Conservation (phyloP, 2,888 invertebrate genomes). For the Dasypogon diadema region DNA sequence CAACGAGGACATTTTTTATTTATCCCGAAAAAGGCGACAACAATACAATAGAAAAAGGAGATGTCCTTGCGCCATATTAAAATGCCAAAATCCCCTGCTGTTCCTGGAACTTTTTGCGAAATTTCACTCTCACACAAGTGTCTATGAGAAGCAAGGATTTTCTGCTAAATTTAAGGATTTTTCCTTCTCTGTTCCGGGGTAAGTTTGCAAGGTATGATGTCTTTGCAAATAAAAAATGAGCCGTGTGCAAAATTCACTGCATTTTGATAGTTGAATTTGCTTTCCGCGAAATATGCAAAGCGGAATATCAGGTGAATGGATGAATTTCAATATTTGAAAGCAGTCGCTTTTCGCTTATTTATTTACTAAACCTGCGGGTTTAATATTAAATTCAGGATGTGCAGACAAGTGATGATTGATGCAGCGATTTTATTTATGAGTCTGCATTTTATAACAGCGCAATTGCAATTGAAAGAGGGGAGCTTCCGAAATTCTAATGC, state of each 20-base stretch:
- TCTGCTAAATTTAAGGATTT: conserved; percentile 9
- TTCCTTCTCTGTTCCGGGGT: not conserved
- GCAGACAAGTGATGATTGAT: conserved; percentile 37
- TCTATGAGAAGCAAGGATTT: conserved; percentile 2
- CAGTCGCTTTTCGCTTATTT: conserved; percentile 1
- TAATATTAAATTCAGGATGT: conserved; percentile 37
- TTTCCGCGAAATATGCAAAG: conserved; percentile 24
- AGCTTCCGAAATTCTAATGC: too few relatives aligned
- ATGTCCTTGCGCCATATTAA: not conserved
- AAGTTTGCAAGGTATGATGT: conserved; percentile 7
- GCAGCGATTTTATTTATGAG: conserved; percentile 19
- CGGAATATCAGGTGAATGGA: conserved; percentile 14
- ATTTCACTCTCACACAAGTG: not conserved
- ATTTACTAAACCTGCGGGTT: conserved; percentile 25
- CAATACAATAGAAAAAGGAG: conserved; percentile 2
- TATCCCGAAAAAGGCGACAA: conserved; percentile 7
- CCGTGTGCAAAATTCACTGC: conserved; percentile 22
- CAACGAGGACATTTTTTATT: conserved; percentile 39
- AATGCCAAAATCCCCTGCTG: conserved; percentile 2
- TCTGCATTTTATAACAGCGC: not conserved
- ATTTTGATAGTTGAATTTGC: conserved; percentile 1
- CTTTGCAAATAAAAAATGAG: conserved; percentile 25
- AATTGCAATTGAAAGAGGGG: too few relatives aligned
- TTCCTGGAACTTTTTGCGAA: too few relatives aligned
- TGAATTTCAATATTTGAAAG: conserved; percentile 26